phyloP scores from a whole-genome alignment of 2,888 invertebrate species.

The Idaea straminata region DNA sequence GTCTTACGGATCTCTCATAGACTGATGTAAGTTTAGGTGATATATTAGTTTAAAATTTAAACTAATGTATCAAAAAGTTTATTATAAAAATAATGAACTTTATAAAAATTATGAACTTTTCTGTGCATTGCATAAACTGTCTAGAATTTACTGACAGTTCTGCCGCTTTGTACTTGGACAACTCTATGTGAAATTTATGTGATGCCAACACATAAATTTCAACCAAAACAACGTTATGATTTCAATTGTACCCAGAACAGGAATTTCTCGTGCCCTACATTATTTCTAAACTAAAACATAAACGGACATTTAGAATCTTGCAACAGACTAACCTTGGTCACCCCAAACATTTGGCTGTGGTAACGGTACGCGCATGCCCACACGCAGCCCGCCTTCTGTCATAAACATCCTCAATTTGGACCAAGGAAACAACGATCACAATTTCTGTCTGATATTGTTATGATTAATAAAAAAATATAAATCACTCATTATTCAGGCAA shows the following conservation, averaged over 20 bases:
- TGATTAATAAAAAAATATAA: too few relatives aligned
- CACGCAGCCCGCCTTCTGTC: constrained; percentile 55
- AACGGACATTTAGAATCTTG: constrained; percentile 1
- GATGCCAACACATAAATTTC: not conserved
- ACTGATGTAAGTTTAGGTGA: too few relatives aligned
- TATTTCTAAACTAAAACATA: not conserved
- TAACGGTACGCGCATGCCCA: constrained; percentile 64
- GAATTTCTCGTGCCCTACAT: not conserved
- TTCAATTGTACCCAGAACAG: not conserved
- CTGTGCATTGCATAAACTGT: too few relatives aligned
- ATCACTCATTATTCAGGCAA: too few relatives aligned
- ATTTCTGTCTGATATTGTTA: too few relatives aligned
- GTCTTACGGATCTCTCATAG: too few relatives aligned
- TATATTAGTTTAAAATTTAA: too few relatives aligned
- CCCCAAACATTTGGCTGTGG: constrained; percentile 46
- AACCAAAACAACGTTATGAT: not conserved
- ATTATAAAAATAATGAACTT: too few relatives aligned
- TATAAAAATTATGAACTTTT: too few relatives aligned
- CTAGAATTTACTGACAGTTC: too few relatives aligned
- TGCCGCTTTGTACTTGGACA: not conserved
- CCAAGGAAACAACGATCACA: not conserved
- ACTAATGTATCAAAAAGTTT: too few relatives aligned
- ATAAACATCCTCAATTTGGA: constrained; percentile 31
- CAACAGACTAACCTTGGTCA: not conserved
- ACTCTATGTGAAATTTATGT: not conserved